Evolutionary conservation across 2,888 invertebrate genomes (phyloP).

Genomic region (Hydrotaea cyrtoneurina): DNA sequence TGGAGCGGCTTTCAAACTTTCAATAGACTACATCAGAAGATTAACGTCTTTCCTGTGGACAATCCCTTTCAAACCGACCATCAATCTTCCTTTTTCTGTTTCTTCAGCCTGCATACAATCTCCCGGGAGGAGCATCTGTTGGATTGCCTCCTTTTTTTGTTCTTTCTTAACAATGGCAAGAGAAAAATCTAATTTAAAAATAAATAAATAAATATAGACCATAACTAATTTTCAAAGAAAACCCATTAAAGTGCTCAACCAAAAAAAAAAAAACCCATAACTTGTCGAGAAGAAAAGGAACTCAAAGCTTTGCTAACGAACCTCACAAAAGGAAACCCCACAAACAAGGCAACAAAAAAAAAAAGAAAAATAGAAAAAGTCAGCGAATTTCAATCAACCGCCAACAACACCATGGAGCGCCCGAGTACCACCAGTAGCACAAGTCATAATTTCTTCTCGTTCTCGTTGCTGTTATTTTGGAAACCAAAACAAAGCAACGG

Average conservation of each 20-base stretch:
- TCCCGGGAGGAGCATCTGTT: conserved; percentile 1
- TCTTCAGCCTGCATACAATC: neutral
- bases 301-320: conserved; percentile 44
- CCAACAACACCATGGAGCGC: conserved; percentile 19
- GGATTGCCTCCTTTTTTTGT: neutral
- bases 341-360: too few species aligned
- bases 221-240: conserved; percentile 51
- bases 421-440: conserved; percentile 55
- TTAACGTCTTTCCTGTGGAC: neutral
- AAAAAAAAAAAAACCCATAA: conserved; percentile 11
- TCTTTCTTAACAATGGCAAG: neutral
- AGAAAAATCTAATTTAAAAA: conserved; percentile 43
- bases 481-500: conserved; percentile 32
- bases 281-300: neutral
- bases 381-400: conserved; percentile 51
- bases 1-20: too few species aligned
- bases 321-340: conserved; percentile 28
- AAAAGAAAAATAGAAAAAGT: conserved; percentile 20
- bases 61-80: neutral
- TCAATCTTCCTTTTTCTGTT: neutral
- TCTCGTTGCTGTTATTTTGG: conserved; percentile 1
- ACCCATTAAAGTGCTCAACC: conserved; percentile 39
- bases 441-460: conserved; percentile 57
- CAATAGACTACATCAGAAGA: neutral
- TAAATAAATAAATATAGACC: conserved; percentile 36